phyloP scores from a whole-genome alignment of 2,888 invertebrate genomes.

The Zhuqinia jingwanae region DNA sequence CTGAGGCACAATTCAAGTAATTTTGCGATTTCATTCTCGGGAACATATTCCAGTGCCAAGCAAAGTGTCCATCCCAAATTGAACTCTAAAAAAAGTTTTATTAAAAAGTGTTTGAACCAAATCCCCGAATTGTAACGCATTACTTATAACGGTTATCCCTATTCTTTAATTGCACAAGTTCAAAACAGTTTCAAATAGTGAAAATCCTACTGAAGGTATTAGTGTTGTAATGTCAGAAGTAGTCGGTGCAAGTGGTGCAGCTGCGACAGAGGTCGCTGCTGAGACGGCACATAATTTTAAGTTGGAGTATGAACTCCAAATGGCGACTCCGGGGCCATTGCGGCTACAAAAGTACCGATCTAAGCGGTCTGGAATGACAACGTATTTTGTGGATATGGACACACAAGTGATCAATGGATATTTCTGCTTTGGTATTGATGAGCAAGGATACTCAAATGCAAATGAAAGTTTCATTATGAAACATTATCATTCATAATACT shows the following conservation, averaged over 20 bases:
- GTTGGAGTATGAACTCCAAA: conserved; percentile 84
- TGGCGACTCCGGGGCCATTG: conserved; percentile 83
- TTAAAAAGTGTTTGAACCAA: too few relatives aligned
- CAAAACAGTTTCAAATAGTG: too few relatives aligned
- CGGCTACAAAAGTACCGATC: conserved; percentile 91
- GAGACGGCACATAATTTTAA: conserved; percentile 81
- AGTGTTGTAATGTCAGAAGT: conserved; percentile 35
- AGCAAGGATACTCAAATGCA: neutral
- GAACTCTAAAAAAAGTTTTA: too few relatives aligned
- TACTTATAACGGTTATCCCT: too few relatives aligned
- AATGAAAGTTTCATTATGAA: neutral
- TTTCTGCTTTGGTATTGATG: conserved; percentile 89
- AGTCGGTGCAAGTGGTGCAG: neutral
- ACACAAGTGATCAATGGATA: conserved; percentile 94
- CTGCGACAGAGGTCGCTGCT: neutral
- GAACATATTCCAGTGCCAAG: too few relatives aligned
- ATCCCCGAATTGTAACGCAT: too few relatives aligned
- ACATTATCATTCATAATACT: neutral
- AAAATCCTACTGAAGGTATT: too few relatives aligned
- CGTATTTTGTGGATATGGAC: conserved; percentile 92
- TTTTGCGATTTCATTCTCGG: too few relatives aligned
- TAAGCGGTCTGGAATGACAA: conserved; percentile 89
- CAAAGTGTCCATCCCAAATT: too few relatives aligned
- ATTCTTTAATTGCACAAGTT: too few relatives aligned
- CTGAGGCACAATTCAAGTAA: too few relatives aligned